Percentiles rank a stretch among this genome's conserved stretches.
Conservation (phyloP, 2,797 vertebrate species). For the Champsocephalus gunnari region DNA sequence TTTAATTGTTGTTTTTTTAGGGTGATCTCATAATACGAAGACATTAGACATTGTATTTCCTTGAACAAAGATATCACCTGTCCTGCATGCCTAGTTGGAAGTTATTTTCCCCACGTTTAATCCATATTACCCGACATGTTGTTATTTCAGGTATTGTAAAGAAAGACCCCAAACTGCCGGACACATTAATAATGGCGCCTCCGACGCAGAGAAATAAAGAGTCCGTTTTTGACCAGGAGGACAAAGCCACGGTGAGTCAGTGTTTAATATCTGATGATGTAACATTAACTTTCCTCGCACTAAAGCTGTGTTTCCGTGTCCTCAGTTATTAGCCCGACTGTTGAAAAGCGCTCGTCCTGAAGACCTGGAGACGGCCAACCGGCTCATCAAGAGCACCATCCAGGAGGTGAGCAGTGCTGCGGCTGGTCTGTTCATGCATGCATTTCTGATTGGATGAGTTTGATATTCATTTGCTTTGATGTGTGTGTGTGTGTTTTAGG, state of each 20-base stretch:
- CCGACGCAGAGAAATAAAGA: slow-evolving; percentile 86
- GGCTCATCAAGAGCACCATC: slow-evolving; percentile 90
- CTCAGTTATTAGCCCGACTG: slow-evolving; percentile 88
- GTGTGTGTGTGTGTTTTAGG: slow-evolving; percentile 76
- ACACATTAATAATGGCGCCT: slow-evolving; percentile 87
- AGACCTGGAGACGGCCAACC: slow-evolving; percentile 93
- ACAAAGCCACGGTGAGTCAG: slow-evolving; percentile 87
- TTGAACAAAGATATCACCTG: no score
- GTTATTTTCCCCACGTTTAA: no score
- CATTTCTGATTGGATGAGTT: neutral
- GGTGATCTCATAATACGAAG: no score
- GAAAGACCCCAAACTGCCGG: slow-evolving; percentile 89
- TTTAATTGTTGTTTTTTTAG: no score
- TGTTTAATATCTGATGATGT: neutral
- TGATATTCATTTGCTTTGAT: neutral
- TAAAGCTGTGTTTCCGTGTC: slow-evolving; percentile 30
- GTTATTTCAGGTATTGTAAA: slow-evolving; percentile 87
- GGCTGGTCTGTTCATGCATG: neutral
- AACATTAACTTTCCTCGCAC: neutral
- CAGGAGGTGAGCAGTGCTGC: slow-evolving; percentile 84
- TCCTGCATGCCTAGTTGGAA: no score
- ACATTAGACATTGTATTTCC: no score
- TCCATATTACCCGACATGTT: neutral
- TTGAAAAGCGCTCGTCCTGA: slow-evolving; percentile 88
- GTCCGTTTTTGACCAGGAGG: slow-evolving; percentile 92